Evolutionary conservation across 2,113 vertebrate genomes (phyloP).

Genomic region (Tragulus kanchil): DNA sequence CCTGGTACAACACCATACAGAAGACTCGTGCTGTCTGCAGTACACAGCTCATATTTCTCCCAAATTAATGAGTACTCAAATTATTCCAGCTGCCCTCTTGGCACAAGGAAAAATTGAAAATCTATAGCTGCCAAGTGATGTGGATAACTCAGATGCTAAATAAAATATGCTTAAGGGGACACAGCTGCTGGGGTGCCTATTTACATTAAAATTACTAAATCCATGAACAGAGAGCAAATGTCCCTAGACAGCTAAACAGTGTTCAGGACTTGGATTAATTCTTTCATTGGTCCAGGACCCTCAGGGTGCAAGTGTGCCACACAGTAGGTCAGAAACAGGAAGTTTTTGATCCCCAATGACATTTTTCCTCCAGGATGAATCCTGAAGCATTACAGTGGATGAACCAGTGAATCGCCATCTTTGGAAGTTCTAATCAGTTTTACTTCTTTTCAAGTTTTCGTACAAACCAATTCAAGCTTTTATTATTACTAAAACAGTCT

Average conservation of each 20-base stretch:
- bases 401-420: neutral
- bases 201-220: slow-evolving; percentile 88
- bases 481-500: neutral
- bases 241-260: slow-evolving; percentile 82
- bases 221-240: slow-evolving; percentile 87
- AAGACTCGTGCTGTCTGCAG: slow-evolving; percentile 88
- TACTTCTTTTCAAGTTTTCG: neutral
- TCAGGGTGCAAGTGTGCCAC: slow-evolving; percentile 59
- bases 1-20: slow-evolving; percentile 87
- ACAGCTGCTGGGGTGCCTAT: slow-evolving; percentile 91
- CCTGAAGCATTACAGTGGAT: neutral
- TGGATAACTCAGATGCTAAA: slow-evolving; percentile 93
- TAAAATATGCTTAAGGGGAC: slow-evolving; percentile 91
- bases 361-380: neutral
- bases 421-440: neutral
- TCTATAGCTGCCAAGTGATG: slow-evolving; percentile 91
- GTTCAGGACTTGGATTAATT: slow-evolving; percentile 82
- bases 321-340: neutral
- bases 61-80: slow-evolving; percentile 90
- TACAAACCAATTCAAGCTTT: neutral
- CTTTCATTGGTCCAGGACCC: slow-evolving; percentile 75
- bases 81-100: slow-evolving; percentile 92
- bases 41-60: slow-evolving; percentile 89
- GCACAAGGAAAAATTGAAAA: slow-evolving; percentile 89
- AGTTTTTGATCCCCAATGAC: slow-evolving; percentile 54